Evolutionary conservation across 2,888 invertebrate genomes (phyloP).

Genomic region (Mimas tiliae): DNA sequence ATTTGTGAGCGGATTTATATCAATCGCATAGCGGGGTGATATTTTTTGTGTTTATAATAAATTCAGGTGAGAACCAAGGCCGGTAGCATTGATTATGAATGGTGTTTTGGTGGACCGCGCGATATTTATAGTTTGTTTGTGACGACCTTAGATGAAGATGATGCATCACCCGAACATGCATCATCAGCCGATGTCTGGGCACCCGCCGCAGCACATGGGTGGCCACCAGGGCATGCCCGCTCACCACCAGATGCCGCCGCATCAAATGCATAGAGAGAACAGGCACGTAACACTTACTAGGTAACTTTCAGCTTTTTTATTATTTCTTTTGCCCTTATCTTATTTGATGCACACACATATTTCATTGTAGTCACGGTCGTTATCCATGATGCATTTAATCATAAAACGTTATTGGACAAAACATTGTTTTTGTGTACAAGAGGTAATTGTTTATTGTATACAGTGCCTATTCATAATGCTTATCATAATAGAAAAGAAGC

Average conservation of each 20-base stretch:
- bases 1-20: constrained; percentile 74
- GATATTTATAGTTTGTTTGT: constrained; percentile 69
- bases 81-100: constrained; percentile 50
- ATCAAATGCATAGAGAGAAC: constrained; percentile 87
- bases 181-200: constrained; percentile 82
- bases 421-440: constrained; percentile 5
- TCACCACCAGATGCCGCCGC: constrained; percentile 88
- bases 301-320: constrained; percentile 73
- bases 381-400: constrained; percentile 1
- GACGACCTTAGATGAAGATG: constrained; percentile 72
- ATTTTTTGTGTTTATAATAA: constrained; percentile 13
- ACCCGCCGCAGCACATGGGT: constrained; percentile 79
- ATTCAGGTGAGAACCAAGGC: constrained; percentile 60
- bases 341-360: constrained; percentile 32
- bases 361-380: constrained; percentile 36
- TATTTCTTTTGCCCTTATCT: constrained; percentile 57
- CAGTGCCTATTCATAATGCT: neutral
- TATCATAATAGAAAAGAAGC: constrained; percentile 7
- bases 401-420: constrained; percentile 3
- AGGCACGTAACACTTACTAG: constrained; percentile 83
- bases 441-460: neutral
- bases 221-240: constrained; percentile 75
- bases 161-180: constrained; percentile 85
- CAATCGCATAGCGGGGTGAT: constrained; percentile 59
- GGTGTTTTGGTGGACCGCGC: constrained; percentile 46